Percentiles rank a stretch among this genome's conserved stretches.
Conservation (phyloP, 2,888 invertebrate genomes). For the Lasioglossum pauxillum region DNA sequence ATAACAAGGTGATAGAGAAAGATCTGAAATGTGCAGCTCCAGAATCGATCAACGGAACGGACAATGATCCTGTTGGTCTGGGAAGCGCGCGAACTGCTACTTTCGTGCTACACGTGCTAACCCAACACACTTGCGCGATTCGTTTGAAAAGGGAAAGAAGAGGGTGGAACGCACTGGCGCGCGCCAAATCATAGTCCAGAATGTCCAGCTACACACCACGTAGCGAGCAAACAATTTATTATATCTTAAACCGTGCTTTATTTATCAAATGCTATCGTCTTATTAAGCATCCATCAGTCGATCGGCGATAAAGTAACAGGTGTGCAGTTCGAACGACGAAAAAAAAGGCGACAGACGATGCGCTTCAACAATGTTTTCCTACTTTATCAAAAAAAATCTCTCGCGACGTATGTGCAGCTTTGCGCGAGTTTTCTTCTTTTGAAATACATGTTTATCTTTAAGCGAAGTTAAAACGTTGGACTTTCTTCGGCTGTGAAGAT, state of each 20-base stretch:
- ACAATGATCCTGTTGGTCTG: background rate
- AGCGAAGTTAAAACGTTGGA: background rate
- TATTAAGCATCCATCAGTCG: constrained; percentile 1
- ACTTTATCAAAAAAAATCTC: constrained; percentile 6
- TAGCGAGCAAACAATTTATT: background rate
- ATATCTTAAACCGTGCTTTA: constrained; percentile 1
- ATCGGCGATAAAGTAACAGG: constrained; percentile 37
- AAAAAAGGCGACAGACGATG: background rate
- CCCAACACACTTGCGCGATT: background rate
- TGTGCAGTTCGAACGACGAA: constrained; percentile 11
- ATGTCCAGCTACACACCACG: no score
- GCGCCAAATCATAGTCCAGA: background rate
- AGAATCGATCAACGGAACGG: background rate
- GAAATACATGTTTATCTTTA: constrained; percentile 2
- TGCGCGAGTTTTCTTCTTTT: background rate
- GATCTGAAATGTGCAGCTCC: background rate
- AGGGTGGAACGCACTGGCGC: background rate
- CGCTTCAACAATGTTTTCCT: background rate
- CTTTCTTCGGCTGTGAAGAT: background rate
- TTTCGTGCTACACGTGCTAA: background rate
- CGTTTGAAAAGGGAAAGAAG: background rate
- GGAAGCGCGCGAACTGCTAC: background rate
- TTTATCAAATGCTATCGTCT: constrained; percentile 39
- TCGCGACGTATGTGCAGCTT: background rate
- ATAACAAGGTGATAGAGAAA: background rate